Conservation (phyloP, 2,113 vertebrate species). For the Numida meleagris region DNA sequence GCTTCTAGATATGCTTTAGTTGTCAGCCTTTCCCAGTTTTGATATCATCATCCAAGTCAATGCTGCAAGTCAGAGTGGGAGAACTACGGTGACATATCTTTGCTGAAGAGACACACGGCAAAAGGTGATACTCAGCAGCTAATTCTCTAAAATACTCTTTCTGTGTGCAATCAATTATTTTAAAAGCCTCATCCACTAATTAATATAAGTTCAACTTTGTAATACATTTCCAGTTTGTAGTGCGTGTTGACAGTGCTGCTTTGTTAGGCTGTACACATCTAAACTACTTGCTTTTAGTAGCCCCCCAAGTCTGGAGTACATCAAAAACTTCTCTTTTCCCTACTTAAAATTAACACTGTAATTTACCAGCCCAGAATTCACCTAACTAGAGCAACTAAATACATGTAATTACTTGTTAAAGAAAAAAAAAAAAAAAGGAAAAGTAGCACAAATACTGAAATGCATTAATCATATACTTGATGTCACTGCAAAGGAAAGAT, state of each 20-base stretch:
- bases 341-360: not conserved
- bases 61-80: not conserved
- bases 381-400: not conserved
- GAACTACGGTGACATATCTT: not conserved
- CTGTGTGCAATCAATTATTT: not conserved
- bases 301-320: not conserved
- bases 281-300: not conserved
- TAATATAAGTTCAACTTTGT: not conserved
- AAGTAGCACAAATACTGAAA: not conserved
- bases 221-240: not conserved
- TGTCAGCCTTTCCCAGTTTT: not conserved
- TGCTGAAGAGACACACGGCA: accelerated
- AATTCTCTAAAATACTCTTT: not conserved
- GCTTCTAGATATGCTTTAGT: not conserved
- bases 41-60: not conserved
- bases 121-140: not conserved
- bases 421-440: not conserved
- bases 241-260: not conserved
- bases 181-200: not conserved
- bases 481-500: not conserved
- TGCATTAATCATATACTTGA: not conserved
- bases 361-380: not conserved
- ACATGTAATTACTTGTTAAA: not conserved
- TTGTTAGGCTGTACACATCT: not conserved
- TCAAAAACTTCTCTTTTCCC: not conserved